Evolutionary conservation across 2,113 vertebrate genomes (phyloP).

Genomic region (Caloenas nicobarica): DNA sequence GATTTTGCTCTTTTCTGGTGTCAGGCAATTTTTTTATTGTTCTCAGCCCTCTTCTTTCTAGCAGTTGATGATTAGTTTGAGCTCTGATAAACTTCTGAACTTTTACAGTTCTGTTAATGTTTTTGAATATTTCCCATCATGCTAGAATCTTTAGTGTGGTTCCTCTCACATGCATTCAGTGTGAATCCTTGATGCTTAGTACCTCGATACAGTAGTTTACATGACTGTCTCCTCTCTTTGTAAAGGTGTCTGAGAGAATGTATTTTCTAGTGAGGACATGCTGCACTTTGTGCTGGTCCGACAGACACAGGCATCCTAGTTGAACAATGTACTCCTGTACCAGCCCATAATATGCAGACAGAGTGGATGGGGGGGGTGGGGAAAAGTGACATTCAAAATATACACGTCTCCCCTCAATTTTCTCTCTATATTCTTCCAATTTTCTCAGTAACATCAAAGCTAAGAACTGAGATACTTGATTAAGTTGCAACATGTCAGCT

Average conservation of each 20-base stretch:
- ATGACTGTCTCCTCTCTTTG: not conserved
- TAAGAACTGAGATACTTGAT: not conserved
- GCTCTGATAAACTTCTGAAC: not conserved
- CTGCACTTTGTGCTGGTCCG: not conserved
- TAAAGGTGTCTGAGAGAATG: not conserved
- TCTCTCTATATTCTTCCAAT: not conserved
- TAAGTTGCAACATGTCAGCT: not conserved
- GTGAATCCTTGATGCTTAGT: not conserved
- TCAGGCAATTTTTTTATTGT: not conserved
- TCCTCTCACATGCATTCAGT: not conserved
- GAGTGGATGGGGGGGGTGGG: not conserved
- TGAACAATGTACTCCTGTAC: not conserved
- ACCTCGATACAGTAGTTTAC: not conserved
- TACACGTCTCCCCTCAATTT: accelerated
- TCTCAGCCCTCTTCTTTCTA: not conserved
- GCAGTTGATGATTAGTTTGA: not conserved
- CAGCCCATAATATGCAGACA: not conserved
- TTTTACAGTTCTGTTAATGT: not conserved
- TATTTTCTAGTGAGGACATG: not conserved
- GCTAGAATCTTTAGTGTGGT: not conserved
- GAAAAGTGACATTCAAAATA: not conserved
- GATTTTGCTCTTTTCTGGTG: not conserved
- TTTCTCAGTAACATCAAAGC: not conserved
- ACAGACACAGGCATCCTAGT: not conserved
- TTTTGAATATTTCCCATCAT: not conserved